phyloP scores from a whole-genome alignment of 2,113 vertebrate genomes.

The Cavia aperea region DNA sequence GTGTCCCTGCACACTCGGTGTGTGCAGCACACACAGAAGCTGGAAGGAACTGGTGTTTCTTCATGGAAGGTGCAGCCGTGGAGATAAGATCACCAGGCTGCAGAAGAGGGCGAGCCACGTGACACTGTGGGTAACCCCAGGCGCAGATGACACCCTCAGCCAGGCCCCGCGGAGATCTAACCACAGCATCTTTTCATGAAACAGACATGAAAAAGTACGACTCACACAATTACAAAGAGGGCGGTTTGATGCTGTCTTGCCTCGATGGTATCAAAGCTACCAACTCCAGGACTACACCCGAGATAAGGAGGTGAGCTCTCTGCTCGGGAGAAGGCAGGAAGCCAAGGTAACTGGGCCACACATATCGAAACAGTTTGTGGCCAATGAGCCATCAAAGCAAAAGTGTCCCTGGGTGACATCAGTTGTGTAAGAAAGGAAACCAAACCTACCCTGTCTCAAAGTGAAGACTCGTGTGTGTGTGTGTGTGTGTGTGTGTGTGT shows the following conservation, averaged over 20 bases:
- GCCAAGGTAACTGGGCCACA: conserved; percentile 22
- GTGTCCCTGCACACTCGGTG: not conserved
- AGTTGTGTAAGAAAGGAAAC: conserved; percentile 46
- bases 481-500: not conserved
- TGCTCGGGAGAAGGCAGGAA: conserved; percentile 59
- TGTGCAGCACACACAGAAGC: not conserved
- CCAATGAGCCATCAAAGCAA: conserved; percentile 39
- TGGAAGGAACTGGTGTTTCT: conserved; percentile 14
- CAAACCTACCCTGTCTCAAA: not conserved
- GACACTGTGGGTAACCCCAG: conserved; percentile 59
- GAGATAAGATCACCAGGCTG: conserved; percentile 50
- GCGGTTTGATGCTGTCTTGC: conserved; percentile 45
- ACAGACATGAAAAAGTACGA: conserved; percentile 45
- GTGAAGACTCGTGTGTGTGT: conserved; percentile 22
- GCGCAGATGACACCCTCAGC: conserved; percentile 32
- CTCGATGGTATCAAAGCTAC: conserved; percentile 41
- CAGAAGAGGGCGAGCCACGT: conserved; percentile 40
- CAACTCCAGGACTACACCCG: not conserved
- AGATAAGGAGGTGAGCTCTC: conserved; percentile 61
- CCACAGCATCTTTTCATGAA: conserved; percentile 59
- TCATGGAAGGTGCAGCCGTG: conserved; percentile 17
- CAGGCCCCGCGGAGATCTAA: conserved; percentile 48
- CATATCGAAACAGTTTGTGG: conserved; percentile 53
- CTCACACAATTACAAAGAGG: conserved; percentile 46
- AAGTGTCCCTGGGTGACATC: conserved; percentile 32